Percentiles rank a stretch among this genome's conserved stretches.
Evolutionary conservation across 2,797 vertebrate genomes (phyloP).

Genomic region (Channa striata): DNA sequence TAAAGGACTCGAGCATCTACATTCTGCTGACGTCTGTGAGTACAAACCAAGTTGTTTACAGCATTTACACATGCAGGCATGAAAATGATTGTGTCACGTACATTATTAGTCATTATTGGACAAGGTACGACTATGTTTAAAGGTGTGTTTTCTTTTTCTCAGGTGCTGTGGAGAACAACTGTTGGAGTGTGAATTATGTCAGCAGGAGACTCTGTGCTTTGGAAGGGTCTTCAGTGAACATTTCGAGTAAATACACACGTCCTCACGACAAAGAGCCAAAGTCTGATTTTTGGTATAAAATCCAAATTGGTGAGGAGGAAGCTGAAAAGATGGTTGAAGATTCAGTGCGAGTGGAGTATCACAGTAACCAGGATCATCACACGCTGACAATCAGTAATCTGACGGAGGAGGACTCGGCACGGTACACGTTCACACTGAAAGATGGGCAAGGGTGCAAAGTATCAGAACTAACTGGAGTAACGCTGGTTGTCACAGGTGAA

Average conservation of each 20-base stretch:
- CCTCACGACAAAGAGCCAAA: rapidly evolving
- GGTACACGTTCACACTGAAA: constrained; percentile 9
- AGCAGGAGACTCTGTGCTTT: constrained; percentile 39
- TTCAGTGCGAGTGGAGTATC: not conserved
- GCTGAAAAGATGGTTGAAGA: not conserved
- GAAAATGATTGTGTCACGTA: not conserved
- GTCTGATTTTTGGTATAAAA: constrained; percentile 11
- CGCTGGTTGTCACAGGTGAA: constrained; percentile 53
- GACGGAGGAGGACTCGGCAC: constrained; percentile 37
- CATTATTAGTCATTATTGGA: too few species aligned
- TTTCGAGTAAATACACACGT: constrained; percentile 4
- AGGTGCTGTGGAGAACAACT: not conserved
- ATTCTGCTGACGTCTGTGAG: constrained; percentile 35
- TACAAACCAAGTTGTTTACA: constrained; percentile 2
- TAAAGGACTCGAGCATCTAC: constrained; percentile 10
- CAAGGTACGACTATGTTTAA: too few species aligned
- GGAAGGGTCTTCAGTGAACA: constrained; percentile 42
- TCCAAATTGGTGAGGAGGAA: not conserved
- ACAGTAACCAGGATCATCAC: not conserved
- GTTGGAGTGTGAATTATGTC: not conserved
- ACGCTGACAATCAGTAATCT: constrained; percentile 35
- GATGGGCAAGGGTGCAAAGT: rapidly evolving
- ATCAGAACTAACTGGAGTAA: constrained; percentile 11
- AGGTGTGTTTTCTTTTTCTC: not conserved
- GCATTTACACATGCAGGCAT: not conserved